A percentile compares a stretch with the other conserved stretches of the same genome.
Evolutionary conservation across 2,888 invertebrate species (phyloP).

Genomic region (Caenorhabditis sp.): DNA sequence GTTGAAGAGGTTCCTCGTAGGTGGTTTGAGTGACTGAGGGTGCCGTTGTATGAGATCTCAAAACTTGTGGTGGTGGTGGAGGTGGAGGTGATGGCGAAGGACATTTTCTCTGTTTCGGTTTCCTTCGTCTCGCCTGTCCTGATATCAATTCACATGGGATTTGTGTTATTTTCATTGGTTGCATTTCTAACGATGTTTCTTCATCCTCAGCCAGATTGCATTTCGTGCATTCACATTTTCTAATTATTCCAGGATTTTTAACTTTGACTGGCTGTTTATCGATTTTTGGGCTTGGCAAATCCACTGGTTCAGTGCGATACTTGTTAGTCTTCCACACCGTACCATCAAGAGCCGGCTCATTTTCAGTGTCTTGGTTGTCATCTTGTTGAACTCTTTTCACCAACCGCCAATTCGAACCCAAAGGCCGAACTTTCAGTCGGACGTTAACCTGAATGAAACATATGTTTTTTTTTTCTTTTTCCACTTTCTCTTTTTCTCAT

Average conservation of each 20-base stretch:
- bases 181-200: too few relatives aligned
- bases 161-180: too few relatives aligned
- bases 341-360: neutral
- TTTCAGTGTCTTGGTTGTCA: neutral
- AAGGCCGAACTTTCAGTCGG: constrained; percentile 1
- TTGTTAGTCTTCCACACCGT: constrained; percentile 3
- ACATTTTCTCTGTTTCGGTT: too few relatives aligned
- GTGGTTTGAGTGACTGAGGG: neutral
- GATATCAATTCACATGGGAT: too few relatives aligned
- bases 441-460: neutral
- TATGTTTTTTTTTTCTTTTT: too few relatives aligned
- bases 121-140: too few relatives aligned
- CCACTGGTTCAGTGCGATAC: neutral
- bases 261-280: neutral
- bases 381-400: neutral
- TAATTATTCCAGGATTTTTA: too few relatives aligned
- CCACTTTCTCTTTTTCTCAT: too few relatives aligned
- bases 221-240: too few relatives aligned
- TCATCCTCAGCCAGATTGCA: too few relatives aligned
- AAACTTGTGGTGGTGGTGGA: too few relatives aligned
- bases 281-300: neutral
- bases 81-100: too few relatives aligned
- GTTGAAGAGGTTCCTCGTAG: neutral
- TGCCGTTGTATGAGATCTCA: neutral
- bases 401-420: neutral